Evolutionary conservation across 2,888 invertebrate genomes (phyloP).

Genomic region (Sabatieria punctata): DNA sequence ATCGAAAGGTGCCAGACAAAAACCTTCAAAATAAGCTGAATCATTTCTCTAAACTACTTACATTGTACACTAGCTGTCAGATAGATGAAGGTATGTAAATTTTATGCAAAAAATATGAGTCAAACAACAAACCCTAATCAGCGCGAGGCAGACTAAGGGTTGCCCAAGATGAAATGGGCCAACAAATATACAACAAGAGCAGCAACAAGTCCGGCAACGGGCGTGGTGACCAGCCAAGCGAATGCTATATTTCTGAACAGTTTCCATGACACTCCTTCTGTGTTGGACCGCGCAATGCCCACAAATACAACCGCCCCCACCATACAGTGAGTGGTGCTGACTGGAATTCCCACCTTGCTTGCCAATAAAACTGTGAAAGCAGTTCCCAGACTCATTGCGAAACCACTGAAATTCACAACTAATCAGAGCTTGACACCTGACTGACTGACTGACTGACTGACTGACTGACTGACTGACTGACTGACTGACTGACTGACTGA

Average conservation of each 20-base stretch:
- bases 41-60: no score
- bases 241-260: constrained; percentile 1
- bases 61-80: no score
- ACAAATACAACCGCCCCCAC: constrained; percentile 22
- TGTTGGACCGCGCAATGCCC: constrained; percentile 17
- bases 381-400: constrained; percentile 21
- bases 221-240: neutral
- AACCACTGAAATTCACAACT: constrained; percentile 16
- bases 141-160: neutral
- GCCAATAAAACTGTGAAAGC: constrained; percentile 22
- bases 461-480: no score
- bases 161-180: neutral
- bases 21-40: no score
- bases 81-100: no score
- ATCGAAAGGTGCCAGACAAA: no score
- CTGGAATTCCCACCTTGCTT: constrained; percentile 17
- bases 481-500: no score
- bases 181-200: neutral
- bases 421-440: no score
- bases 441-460: no score
- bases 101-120: no score
- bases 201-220: neutral
- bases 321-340: constrained; percentile 21
- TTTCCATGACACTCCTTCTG: constrained; percentile 16
- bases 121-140: no score